Evolutionary conservation across 2,888 invertebrate species (phyloP), one percentile per base, ranked within the genome.

Genomic region (Ecliptopera silaceata): DNA sequence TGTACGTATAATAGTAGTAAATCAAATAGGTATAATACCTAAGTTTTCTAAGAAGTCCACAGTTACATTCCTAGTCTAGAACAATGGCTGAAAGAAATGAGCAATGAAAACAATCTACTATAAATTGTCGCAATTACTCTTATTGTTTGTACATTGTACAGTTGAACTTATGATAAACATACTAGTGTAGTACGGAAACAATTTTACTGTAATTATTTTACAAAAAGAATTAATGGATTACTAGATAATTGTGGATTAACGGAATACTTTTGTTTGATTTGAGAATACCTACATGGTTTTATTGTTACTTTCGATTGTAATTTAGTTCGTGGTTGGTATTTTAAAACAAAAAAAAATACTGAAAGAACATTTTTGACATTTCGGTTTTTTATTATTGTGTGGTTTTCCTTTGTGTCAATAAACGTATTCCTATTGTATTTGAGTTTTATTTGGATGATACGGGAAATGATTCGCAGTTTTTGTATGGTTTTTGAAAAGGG

Each of bases 11-110:
- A 22, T 26, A 42, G 42, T 22, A 42, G 41, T 20, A 22, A 36
- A 26, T 42, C 17, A 44, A 44, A 17, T 29, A 29, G 15, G 2
- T 29, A 43, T 11, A 8, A 42, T 44, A 42, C 13, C 34, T 31
- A 26, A 41, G 13, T 3, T 38, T 41, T 4, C 44, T 44, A 45
- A 49, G 34, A 26, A 41, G 22, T 4, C 22, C 42, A 56, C 46
- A 45, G 56, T 41, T 50, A 50, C 50, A 56, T 56, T 50, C 55
- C 56, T 56, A 50, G 56, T 20, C 44, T 17, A 56, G 45, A 56
- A 56, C 41, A 50, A 54, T 54, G 48, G 36, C 26, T 50, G 45
- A 56, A 56, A 50, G 45, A 56, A 56, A 8, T 17, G 32, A 39
- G 41, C 45, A 50, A 56, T 56, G 49, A 46, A 56, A 56, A 50